Percentiles rank a stretch among this genome's conserved stretches.
Conservation (phyloP, 2,888 invertebrate genomes). For the Apamea monoglypha region DNA sequence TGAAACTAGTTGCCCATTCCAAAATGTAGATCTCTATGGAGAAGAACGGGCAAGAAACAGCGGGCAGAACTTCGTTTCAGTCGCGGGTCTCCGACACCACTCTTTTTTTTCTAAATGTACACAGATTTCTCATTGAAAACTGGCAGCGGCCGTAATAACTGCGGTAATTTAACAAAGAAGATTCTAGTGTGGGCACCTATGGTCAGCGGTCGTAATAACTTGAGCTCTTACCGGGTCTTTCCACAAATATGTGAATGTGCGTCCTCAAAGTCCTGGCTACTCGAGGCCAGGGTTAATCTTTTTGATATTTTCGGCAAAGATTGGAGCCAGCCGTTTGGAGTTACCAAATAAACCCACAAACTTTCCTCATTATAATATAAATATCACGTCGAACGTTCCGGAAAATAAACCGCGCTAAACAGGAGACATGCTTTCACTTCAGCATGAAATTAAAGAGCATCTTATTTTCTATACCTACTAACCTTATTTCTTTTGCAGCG, state of each 20-base stretch:
- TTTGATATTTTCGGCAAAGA: background rate
- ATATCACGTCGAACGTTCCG: background rate
- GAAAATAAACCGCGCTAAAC: background rate
- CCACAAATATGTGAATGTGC: background rate
- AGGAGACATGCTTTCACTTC: background rate
- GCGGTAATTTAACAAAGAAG: no score
- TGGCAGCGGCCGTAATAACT: no score
- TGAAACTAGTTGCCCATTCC: no score
- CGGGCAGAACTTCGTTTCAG: no score
- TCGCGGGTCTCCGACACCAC: no score
- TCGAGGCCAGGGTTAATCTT: background rate
- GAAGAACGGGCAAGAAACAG: no score
- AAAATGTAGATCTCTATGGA: no score
- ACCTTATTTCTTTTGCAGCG: slow-evolving; percentile 89
- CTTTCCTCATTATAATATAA: background rate
- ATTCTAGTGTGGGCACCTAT: background rate
- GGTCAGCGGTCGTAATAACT: background rate
- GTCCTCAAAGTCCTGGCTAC: background rate
- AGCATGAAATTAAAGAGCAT: background rate
- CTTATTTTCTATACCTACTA: no score
- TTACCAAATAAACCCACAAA: background rate
- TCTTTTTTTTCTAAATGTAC: no score
- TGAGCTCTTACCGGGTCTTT: background rate
- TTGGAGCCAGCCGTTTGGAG: no score
- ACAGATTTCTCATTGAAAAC: no score